These are phyloP conservation scores for Vollenhovia emeryi DNA, from an alignment of 1,140 invertebrate species.

Conservation along the genomic window DNA sequence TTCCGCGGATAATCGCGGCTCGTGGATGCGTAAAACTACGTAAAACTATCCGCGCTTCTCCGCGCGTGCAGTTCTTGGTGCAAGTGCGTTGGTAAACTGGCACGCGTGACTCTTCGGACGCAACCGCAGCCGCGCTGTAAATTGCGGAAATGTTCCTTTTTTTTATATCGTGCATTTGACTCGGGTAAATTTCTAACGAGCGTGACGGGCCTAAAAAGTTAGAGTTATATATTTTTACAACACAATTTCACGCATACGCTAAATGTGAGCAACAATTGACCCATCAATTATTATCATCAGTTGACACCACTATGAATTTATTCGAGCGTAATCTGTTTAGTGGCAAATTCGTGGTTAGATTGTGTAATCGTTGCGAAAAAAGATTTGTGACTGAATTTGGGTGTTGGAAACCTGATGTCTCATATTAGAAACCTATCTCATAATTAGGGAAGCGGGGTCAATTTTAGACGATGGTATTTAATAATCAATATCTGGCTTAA, in stretches of 20 bases:
- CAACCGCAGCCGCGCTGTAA: slow-evolving; percentile 14
- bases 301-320: too few species aligned
- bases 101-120: not conserved
- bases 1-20: slow-evolving; percentile 26
- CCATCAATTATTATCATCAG: too few species aligned
- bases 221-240: not conserved
- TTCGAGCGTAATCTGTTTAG: too few species aligned
- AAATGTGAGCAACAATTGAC: not conserved
- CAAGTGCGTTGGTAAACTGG: slow-evolving; percentile 20
- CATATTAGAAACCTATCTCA: too few species aligned
- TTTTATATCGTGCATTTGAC: not conserved
- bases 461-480: not conserved
- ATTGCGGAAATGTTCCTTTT: slow-evolving; percentile 33
- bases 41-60: slow-evolving; percentile 29
- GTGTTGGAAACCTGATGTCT: too few species aligned
- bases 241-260: not conserved
- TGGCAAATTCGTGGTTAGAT: too few species aligned
- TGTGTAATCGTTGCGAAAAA: too few species aligned
- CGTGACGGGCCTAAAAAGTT: not conserved
- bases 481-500: not conserved
- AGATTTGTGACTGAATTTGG: too few species aligned
- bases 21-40: slow-evolving; percentile 45
- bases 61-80: slow-evolving; percentile 3
- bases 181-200: not conserved
- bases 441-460: not conserved